Evolutionary conservation across 2,113 vertebrate species (phyloP), one percentile per base, ranked within the genome.

Genomic region (Gopherus evgoodei): DNA sequence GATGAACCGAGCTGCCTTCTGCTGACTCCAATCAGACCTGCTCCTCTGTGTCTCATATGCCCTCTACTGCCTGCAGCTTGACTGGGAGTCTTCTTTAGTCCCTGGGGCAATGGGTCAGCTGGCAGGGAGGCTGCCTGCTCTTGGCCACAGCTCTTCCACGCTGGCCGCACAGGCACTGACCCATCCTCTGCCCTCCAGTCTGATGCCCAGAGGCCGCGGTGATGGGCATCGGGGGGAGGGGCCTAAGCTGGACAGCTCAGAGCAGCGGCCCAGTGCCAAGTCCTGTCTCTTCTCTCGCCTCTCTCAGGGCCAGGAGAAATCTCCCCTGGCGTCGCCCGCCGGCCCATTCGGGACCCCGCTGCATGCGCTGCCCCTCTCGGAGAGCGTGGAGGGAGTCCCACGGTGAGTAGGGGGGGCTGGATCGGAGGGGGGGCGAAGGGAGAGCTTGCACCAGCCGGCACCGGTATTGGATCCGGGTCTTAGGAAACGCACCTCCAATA

Each of bases 261-360:
- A 14, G 59, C 59, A 17, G 8, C 2, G 2, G 54, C 17, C 35
- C 7, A 8, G 8, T 10, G 31, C 8, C 35, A 19, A n/a, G 16
- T 69, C 65, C n/a, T 22, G n/a, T 79, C 44, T 83, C 47, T 47
- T 19, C 13, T 87, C 21, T 38, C 1, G 4, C 6, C 31, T 38
- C 31, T 29, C n/a, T 72, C 8, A n/a, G n/a, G 91, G 50, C 14
- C 59, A 98, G 98, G 95, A 96, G 81, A 92, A 52, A 21, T 52
- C 12, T 5, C 31, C 8, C 25, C 24, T 52, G 12, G 56, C 24
- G 22, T 44, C 24, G 3, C 21, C 80, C 13, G 14, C 44, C 2
- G 57, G 90, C 25, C 53, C 81, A 2, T 98, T 98, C 38, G 97
- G 97, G 6, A 93, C 96, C 31, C 95, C 96, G 1, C 87, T 98